Evolutionary conservation across 1,140 invertebrate species (phyloP).

Genomic region (Calephelis virginiensis): DNA sequence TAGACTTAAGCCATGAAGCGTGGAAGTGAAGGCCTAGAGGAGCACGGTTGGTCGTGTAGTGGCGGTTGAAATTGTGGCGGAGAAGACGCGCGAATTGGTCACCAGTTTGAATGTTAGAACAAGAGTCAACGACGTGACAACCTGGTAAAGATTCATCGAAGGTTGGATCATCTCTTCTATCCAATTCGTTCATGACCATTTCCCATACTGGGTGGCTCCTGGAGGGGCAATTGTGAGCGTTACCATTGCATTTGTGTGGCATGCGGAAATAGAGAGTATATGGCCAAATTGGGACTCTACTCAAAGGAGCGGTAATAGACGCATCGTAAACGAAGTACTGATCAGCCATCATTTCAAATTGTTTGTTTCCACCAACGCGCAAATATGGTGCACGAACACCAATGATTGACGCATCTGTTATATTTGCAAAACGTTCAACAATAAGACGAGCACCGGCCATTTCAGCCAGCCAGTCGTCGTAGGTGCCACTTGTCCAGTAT

Average conservation of each 20-base stretch:
- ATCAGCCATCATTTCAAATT: conserved; percentile 97
- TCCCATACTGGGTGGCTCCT: conserved; percentile 95
- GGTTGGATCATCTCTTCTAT: conserved; percentile 93
- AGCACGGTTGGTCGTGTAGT: conserved; percentile 94
- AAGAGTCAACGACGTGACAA: conserved; percentile 96
- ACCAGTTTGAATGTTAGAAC: conserved; percentile 93
- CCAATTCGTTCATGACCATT: conserved; percentile 97
- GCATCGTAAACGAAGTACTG: conserved; percentile 97
- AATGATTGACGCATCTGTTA: conserved; percentile 93
- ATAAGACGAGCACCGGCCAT: conserved; percentile 96
- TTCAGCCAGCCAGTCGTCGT: conserved; percentile 96
- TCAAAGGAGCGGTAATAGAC: conserved; percentile 93
- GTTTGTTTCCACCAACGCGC: conserved; percentile 94
- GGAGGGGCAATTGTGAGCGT: conserved; percentile 94
- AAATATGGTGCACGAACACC: conserved; percentile 94
- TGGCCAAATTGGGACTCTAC: conserved; percentile 95
- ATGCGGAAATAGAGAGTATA: conserved; percentile 97
- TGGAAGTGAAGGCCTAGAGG: conserved; percentile 97
- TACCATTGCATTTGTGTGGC: conserved; percentile 96
- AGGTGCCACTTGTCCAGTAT: conserved; percentile 92
- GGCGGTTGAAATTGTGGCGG: conserved; percentile 96
- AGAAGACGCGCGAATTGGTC: conserved; percentile 92
- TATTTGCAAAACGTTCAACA: conserved; percentile 93
- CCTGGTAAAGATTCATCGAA: conserved; percentile 94
- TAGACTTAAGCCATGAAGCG: conserved; percentile 96